Evolutionary conservation across 35 echinoderm and acorn worm genomes (phyloP).

Genomic region (Amphiura filiformis): DNA sequence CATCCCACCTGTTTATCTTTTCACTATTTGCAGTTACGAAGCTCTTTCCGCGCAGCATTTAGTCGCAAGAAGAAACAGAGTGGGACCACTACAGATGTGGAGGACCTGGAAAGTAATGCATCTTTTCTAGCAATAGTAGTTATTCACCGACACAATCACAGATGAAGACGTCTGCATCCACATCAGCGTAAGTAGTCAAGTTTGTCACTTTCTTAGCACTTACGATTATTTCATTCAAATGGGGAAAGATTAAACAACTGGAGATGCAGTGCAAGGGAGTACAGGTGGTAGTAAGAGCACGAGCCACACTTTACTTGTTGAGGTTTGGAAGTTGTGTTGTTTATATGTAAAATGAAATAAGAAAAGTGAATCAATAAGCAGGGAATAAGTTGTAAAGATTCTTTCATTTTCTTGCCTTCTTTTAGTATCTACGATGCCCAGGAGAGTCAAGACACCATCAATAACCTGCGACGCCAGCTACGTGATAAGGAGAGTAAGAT

Average conservation of each 20-base stretch:
- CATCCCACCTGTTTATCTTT: too few relatives aligned
- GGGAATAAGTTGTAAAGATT: not conserved
- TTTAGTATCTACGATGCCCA: slow-evolving; percentile 79
- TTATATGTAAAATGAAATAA: too few relatives aligned
- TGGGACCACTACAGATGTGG: slow-evolving; percentile 81
- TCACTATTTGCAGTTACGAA: slow-evolving; percentile 62
- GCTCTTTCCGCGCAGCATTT: slow-evolving; percentile 92
- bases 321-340: too few relatives aligned
- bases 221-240: too few relatives aligned
- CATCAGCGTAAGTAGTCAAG: slow-evolving; percentile 88
- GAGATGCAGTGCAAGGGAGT: too few relatives aligned
- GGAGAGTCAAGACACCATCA: slow-evolving; percentile 75
- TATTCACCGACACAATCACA: slow-evolving; percentile 43
- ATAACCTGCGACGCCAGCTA: slow-evolving; percentile 64
- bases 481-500: slow-evolving; percentile 92
- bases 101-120: slow-evolving; percentile 80
- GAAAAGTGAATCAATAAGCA: too few relatives aligned
- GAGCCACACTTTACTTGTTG: too few relatives aligned
- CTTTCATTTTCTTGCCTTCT: slow-evolving; percentile 11
- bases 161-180: slow-evolving; percentile 92
- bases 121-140: slow-evolving; percentile 61
- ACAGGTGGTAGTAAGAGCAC: too few relatives aligned
- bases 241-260: too few relatives aligned
- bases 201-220: not conserved
- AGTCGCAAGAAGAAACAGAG: slow-evolving; percentile 90